Evolutionary conservation across 2,797 vertebrate genomes (phyloP), one percentile per base, ranked within the genome.

Genomic region (Mus caroli): DNA sequence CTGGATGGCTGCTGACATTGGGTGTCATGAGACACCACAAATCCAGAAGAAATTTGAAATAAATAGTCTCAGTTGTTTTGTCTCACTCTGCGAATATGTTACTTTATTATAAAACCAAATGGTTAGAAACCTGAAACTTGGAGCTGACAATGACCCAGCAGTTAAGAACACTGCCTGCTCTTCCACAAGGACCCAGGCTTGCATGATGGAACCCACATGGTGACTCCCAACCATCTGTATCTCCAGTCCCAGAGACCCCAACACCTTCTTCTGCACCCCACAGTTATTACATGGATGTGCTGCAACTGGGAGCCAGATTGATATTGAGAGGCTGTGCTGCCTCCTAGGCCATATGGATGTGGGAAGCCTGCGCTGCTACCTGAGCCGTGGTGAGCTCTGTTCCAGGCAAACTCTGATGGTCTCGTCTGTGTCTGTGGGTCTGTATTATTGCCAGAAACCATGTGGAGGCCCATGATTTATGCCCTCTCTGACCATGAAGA

Each of bases 61-160:
- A 26, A n/a, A 73, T 91, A 12, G 60, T 40, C n/a, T 5, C 50
- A 9, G 88, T 20, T 75, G 46, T 89, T 40, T 67, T 77, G 43
- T 19, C 20, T 60, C 77, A 82, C 15, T 85, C 28, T 88, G 26
- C 67, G 17, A 95, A 46, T n/a, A 40, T 54, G 10, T 64, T 50
- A 75, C 75, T 94, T 75, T 92, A 82, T 82, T 62, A 56, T 77
- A 64, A 94, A 97, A 46, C 0, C n/a, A 11, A 71, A 60, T 75
- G 19, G n/a, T 79, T 82, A 88, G 28, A 22, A 92, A 2, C 13
- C 93, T 67, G 28, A 37, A 69, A n/a, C 6, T 52, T 13, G 2
- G 43, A 69, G 46, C 46, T 69, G 31, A 52, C 0, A 12, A 69
- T 69, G 43, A 12, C 60, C 28, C 19, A 43, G 37, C 19, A n/a